A percentile compares a stretch with the other conserved stretches of the same genome.
Conservation (phyloP, 2,888 invertebrate genomes). For the Dynastes tityus region DNA sequence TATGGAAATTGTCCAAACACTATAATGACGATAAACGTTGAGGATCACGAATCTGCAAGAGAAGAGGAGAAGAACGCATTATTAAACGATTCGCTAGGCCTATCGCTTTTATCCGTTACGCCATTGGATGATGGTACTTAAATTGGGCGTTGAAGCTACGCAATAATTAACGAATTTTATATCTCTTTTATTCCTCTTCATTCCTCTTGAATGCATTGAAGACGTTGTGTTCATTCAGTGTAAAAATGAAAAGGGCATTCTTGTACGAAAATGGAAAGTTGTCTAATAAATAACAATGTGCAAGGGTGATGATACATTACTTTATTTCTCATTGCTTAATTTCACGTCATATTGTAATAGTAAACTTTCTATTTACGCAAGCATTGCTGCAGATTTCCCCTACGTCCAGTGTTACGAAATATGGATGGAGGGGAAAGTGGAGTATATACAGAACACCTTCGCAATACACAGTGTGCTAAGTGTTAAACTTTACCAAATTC, state of each 20-base stretch:
- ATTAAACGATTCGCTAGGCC: constrained; percentile 34
- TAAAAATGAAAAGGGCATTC: not conserved
- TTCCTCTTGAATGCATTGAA: not conserved
- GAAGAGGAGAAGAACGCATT: constrained; percentile 23
- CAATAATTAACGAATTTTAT: constrained; percentile 47
- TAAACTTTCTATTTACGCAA: not conserved
- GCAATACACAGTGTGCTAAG: too few species aligned
- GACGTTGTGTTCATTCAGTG: not conserved
- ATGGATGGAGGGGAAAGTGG: too few species aligned
- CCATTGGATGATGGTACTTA: constrained; percentile 59
- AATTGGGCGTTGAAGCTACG: constrained; percentile 62
- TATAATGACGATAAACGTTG: constrained; percentile 69
- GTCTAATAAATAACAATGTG: not conserved
- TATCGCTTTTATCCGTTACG: constrained; percentile 31
- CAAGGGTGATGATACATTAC: not conserved
- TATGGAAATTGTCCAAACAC: constrained; percentile 69
- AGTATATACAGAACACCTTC: too few species aligned
- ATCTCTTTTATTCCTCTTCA: constrained; percentile 19
- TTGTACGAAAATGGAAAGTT: not conserved
- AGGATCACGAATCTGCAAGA: constrained; percentile 60
- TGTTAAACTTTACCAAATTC: too few species aligned
- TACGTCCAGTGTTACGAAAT: too few species aligned
- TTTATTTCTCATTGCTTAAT: constrained; percentile 4
- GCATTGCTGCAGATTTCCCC: too few species aligned
- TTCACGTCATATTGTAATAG: not conserved